These are phyloP conservation scores for Halcyon chelicuti DNA, from an alignment of 2,797 vertebrate genomes.

Conservation along the genomic window DNA sequence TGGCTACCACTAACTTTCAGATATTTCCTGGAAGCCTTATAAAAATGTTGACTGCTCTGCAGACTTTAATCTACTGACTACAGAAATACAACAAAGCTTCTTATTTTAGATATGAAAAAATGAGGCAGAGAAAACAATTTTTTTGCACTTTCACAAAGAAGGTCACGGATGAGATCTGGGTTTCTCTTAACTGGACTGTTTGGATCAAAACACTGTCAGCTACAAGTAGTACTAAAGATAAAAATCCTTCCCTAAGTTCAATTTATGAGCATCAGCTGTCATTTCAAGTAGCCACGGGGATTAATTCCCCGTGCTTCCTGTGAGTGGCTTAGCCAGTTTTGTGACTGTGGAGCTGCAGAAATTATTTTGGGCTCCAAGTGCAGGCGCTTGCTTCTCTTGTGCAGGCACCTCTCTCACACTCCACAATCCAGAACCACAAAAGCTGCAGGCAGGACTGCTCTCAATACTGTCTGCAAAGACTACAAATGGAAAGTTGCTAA, in stretches of 20 bases:
- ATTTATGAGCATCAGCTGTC: neutral
- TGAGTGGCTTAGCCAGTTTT: neutral
- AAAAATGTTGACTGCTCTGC: neutral
- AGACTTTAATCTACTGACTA: neutral
- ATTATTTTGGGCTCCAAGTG: neutral
- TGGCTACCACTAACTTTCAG: neutral
- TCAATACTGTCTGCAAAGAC: neutral
- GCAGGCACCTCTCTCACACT: neutral
- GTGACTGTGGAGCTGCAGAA: neutral
- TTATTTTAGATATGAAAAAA: neutral
- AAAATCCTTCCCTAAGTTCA: neutral
- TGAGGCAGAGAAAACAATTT: neutral
- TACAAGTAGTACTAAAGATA: neutral
- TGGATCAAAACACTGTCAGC: neutral
- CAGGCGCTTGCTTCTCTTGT: neutral
- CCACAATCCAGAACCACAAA: neutral
- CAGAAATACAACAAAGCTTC: neutral
- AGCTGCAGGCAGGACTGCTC: neutral
- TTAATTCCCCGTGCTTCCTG: neutral
- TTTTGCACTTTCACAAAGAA: neutral
- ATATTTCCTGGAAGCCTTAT: neutral
- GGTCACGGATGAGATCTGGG: neutral
- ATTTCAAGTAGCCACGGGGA: neutral
- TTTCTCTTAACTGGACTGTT: neutral
- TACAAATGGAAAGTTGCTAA: neutral